Base-by-base conservation (phyloP, 2,113 vertebrate species). In the Semicossyphus pulcher region DNA sequence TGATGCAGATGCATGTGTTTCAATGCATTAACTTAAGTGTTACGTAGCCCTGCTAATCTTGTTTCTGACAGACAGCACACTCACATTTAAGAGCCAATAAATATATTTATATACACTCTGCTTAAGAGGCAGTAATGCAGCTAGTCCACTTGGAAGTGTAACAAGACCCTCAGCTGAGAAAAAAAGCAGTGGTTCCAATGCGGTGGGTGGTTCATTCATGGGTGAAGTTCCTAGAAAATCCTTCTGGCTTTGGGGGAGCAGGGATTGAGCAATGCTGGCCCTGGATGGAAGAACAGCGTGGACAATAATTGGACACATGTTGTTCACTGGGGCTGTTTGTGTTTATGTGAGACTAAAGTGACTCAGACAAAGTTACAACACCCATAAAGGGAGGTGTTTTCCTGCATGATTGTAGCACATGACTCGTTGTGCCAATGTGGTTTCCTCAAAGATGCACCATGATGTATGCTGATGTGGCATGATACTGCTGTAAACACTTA, bases 221-320 rank as follows among this genome's bases (percentile, higher is more conserved):
- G 51, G 10, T 26, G 21, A 47, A 79, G 26, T 92, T 89, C 80
- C 56, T 66, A 78, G 84, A 89, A 85, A 86, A 79, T 56, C 44
- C 7, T 21, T 7, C 10, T 80, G 7, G 36, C 0, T 56, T 37
- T 44, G 39, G 32, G 72, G 52, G 48, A 20, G 45, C 25, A 23
- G 45, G 26, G 29, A 57, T 80, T 76, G 81, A 80, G 81, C 66
- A 76, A 78, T n/a, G 7, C 20, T 48, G 16, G 12, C 32, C 62
- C 26, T 21, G 29, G 32, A 26, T 44, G 41, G 2, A 16, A n/a
- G 28, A 69, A 59, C 68, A 31, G 23, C 36, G 47, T 41, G 29
- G 23, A 57, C 25, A 59, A 28, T 9, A 11, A 44, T 18, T 26
- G 29, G 47, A 31, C 18, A 58, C 31, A 62, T 20, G 28, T 9